Percentiles rank a stretch among this genome's conserved stretches.
These are phyloP conservation scores for Bombus turneri DNA, from an alignment of 1,140 invertebrate species.

Conservation along the genomic window DNA sequence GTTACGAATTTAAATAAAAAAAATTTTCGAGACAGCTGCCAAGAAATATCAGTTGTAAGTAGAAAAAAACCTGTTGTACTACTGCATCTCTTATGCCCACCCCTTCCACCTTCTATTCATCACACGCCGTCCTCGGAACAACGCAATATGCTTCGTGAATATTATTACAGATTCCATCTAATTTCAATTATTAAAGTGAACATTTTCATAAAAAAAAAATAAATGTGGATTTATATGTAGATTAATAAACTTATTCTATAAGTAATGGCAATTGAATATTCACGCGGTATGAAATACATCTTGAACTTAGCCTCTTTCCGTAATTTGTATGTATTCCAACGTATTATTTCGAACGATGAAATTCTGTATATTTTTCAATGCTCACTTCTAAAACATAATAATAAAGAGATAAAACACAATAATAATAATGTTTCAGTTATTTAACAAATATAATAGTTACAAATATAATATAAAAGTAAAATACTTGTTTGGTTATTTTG, in stretches of 20 bases:
- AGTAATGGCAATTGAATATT: conserved; percentile 24
- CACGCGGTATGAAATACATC: conserved; percentile 36
- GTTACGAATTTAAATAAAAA: conserved; percentile 97
- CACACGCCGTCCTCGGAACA: conserved; percentile 49
- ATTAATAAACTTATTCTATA: conserved; percentile 1
- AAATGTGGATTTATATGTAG: not conserved
- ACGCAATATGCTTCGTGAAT: conserved; percentile 59
- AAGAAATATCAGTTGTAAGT: conserved; percentile 89
- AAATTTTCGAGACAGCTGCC: conserved; percentile 94
- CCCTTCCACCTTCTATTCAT: conserved; percentile 49
- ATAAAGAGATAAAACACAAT: no score
- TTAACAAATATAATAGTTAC: not conserved
- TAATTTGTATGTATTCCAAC: conserved; percentile 41
- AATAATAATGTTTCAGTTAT: not conserved
- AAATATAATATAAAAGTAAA: not conserved
- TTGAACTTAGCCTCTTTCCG: conserved; percentile 52
- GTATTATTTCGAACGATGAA: conserved; percentile 56
- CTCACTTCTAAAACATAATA: not conserved
- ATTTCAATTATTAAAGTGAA: not conserved
- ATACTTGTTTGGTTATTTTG: not conserved
- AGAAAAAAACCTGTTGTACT: conserved; percentile 67
- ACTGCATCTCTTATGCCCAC: conserved; percentile 18
- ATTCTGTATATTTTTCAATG: conserved; percentile 1
- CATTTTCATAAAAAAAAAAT: not conserved
- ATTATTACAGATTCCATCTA: conserved; percentile 29